Percentiles rank a stretch among this genome's conserved stretches.
phyloP scores from a whole-genome alignment of 2,888 invertebrate genomes.

The Busseola fusca region DNA sequence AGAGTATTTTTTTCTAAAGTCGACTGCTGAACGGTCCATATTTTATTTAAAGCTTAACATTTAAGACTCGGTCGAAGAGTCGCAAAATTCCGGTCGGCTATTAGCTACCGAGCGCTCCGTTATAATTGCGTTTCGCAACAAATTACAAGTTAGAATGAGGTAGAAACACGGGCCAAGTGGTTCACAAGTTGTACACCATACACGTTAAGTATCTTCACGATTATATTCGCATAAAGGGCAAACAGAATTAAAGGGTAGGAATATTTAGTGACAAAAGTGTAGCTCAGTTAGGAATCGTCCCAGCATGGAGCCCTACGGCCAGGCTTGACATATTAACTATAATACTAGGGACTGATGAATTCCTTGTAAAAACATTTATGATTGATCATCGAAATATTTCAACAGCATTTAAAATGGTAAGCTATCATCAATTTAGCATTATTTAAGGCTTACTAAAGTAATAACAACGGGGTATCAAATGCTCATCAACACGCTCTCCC shows the following conservation, averaged over 20 bases:
- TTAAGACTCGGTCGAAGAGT: slow-evolving; percentile 52
- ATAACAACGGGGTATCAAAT: slow-evolving; percentile 19
- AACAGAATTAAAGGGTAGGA: slow-evolving; percentile 18
- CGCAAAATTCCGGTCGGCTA: slow-evolving; percentile 69
- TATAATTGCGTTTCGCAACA: slow-evolving; percentile 84
- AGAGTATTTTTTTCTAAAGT: slow-evolving; percentile 36
- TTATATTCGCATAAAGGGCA: slow-evolving; percentile 43
- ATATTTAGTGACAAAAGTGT: slow-evolving; percentile 15
- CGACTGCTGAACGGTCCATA: slow-evolving; percentile 47
- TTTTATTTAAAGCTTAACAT: slow-evolving; percentile 61
- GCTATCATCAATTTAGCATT: background rate
- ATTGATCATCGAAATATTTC: background rate
- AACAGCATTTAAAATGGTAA: background rate
- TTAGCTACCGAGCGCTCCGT: slow-evolving; percentile 75
- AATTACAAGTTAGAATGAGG: slow-evolving; percentile 84
- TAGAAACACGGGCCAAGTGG: slow-evolving; percentile 69
- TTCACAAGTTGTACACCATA: slow-evolving; percentile 65
- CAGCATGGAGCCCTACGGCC: slow-evolving; percentile 2
- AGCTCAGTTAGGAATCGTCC: background rate
- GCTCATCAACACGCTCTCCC: slow-evolving; percentile 13
- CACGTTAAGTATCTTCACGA: slow-evolving; percentile 53
- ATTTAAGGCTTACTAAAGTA: background rate
- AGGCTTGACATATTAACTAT: background rate
- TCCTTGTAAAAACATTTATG: too few relatives aligned
- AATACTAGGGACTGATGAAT: background rate